These are phyloP conservation scores for Acrossocheilus fasciatus DNA, from an alignment of 2,797 vertebrate genomes.

Conservation along the genomic window DNA sequence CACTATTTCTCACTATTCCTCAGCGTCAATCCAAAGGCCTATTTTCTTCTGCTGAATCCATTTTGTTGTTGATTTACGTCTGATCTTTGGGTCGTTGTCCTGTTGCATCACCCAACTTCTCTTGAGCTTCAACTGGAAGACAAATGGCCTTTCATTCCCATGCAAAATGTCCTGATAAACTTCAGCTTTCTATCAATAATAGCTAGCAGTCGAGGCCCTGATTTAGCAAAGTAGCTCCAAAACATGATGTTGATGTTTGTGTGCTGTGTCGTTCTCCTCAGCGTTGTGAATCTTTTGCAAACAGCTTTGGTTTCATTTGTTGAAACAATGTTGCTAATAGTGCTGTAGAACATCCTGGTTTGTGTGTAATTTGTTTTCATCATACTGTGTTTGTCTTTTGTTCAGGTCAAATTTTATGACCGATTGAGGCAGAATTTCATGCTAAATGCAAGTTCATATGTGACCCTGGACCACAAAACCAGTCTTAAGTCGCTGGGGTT, in stretches of 20 bases:
- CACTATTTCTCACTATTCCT: neutral
- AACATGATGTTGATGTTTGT: neutral
- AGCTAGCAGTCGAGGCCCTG: neutral
- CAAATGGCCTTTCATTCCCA: neutral
- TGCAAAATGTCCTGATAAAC: neutral
- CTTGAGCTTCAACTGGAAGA: neutral
- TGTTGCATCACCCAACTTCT: neutral
- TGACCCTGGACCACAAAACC: too few species aligned
- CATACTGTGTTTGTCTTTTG: neutral
- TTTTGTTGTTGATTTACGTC: neutral
- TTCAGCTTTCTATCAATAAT: neutral
- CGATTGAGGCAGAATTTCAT: neutral
- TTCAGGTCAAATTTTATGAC: neutral
- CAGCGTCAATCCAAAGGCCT: neutral
- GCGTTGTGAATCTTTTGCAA: neutral
- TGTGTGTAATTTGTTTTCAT: neutral
- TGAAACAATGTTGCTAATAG: too few species aligned
- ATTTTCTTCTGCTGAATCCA: neutral
- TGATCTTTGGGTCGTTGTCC: constrained; percentile 1
- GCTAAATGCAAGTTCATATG: neutral
- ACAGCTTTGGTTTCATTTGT: neutral
- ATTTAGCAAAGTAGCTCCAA: neutral
- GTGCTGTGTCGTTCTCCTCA: neutral
- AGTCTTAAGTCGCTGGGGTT: too few species aligned
- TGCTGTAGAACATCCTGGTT: neutral